Percentiles rank a stretch among this genome's conserved stretches.
These are phyloP conservation scores for Rousettus madagascariensis DNA, from an alignment of 2,797 vertebrate species.

Conservation along the genomic window DNA sequence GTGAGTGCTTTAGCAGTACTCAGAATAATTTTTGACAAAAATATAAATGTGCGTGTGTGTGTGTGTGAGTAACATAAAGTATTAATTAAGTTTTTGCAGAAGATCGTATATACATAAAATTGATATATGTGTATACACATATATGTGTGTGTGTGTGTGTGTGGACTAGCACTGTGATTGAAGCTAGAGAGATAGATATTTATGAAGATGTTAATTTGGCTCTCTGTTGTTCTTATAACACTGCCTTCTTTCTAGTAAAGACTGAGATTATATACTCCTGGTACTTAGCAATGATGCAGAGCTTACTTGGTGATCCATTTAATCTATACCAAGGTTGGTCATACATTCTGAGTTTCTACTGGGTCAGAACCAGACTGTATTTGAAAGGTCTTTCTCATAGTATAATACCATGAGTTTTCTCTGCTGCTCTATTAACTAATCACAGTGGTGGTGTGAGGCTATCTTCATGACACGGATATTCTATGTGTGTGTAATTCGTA, in stretches of 20 bases:
- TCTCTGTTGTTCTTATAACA: background rate
- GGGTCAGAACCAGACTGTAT: background rate
- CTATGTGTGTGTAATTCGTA: background rate
- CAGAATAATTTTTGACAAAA: background rate
- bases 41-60: no score
- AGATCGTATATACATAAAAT: background rate
- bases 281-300: background rate
- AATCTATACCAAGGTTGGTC: accelerated
- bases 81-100: background rate
- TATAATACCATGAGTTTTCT: background rate
- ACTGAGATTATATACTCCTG: background rate
- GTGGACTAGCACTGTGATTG: background rate
- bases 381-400: background rate
- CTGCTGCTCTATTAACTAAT: background rate
- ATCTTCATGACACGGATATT: background rate
- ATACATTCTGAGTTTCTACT: background rate
- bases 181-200: background rate
- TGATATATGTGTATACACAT: background rate
- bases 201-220: background rate
- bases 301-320: background rate
- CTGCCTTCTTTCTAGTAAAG: background rate
- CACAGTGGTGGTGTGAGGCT: background rate
- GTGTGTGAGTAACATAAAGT: background rate
- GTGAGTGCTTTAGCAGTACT: background rate
- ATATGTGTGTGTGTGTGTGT: background rate